phyloP scores from a whole-genome alignment of 1,140 invertebrate species.

The Anastrepha ludens region DNA sequence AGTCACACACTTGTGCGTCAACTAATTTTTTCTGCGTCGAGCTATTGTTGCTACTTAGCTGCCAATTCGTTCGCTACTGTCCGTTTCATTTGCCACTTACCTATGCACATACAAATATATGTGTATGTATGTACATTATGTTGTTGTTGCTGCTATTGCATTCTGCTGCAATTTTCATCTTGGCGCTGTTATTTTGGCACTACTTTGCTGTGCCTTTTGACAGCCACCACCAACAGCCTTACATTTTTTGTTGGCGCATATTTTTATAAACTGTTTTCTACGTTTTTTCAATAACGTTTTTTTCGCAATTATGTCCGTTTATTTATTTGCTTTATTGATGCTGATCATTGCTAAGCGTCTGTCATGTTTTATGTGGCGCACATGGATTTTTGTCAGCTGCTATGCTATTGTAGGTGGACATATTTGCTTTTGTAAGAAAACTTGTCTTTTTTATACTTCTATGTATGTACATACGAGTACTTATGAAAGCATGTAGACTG shows the following conservation, averaged over 20 bases:
- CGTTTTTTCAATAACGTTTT: background rate
- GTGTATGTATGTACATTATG: background rate
- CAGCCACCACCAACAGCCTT: background rate
- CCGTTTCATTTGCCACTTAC: background rate
- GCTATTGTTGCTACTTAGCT: background rate
- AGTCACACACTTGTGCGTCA: constrained; percentile 45
- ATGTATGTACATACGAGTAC: background rate
- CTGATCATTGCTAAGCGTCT: constrained; percentile 37
- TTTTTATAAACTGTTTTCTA: background rate
- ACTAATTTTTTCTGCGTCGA: background rate
- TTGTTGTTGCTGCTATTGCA: constrained; percentile 8
- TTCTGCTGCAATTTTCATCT: background rate
- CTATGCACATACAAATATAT: background rate
- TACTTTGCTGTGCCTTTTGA: background rate
- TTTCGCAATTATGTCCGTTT: constrained; percentile 26
- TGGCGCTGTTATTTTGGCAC: background rate
- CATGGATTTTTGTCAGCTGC: constrained; percentile 46
- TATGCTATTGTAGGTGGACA: constrained; percentile 14
- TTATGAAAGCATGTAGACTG: background rate
- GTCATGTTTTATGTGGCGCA: constrained; percentile 34
- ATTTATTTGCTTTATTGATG: constrained; percentile 17
- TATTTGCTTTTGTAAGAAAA: background rate
- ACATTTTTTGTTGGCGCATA: background rate
- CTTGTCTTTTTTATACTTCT: background rate
- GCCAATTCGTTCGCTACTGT: background rate